Evolutionary conservation across 2,113 vertebrate genomes (phyloP).

Genomic region (Gobio gobio): DNA sequence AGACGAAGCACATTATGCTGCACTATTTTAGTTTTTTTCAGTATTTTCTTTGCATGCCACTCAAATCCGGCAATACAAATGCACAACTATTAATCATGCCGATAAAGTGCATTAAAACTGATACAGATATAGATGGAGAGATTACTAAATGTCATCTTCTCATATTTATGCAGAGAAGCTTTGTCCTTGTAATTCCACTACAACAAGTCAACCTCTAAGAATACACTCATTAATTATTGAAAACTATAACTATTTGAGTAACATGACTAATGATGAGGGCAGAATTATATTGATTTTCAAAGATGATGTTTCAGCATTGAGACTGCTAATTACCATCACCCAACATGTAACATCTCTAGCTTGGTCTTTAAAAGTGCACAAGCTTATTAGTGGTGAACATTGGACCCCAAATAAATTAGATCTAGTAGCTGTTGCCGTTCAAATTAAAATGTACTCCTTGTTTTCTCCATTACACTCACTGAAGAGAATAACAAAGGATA

Average conservation of each 20-base stretch:
- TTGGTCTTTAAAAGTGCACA: background rate
- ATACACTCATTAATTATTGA: slow-evolving; percentile 32
- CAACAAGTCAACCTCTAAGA: background rate
- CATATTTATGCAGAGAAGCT: background rate
- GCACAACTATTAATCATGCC: background rate
- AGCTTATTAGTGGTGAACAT: slow-evolving; percentile 16
- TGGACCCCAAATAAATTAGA: background rate
- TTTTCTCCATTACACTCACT: slow-evolving; percentile 13
- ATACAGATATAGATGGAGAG: background rate
- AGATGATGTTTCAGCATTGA: slow-evolving; percentile 16
- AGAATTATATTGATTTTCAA: slow-evolving; percentile 21
- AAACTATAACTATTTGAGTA: slow-evolving; percentile 26
- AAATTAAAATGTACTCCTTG: slow-evolving; percentile 38
- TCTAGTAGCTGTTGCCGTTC: slow-evolving; percentile 14
- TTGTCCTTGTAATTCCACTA: slow-evolving; percentile 24
- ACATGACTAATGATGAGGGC: slow-evolving; percentile 28
- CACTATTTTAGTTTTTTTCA: background rate
- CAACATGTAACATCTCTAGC: background rate
- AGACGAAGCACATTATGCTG: background rate
- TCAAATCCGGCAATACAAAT: background rate
- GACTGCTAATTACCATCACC: slow-evolving; percentile 3
- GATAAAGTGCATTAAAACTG: background rate
- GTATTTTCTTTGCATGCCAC: background rate
- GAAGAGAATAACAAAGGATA: slow-evolving; percentile 21
- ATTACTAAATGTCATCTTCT: slow-evolving; percentile 22